Percentiles rank a stretch among this genome's conserved stretches.
Evolutionary conservation across 2,113 vertebrate species (phyloP).

Genomic region (Echinops telfairi): DNA sequence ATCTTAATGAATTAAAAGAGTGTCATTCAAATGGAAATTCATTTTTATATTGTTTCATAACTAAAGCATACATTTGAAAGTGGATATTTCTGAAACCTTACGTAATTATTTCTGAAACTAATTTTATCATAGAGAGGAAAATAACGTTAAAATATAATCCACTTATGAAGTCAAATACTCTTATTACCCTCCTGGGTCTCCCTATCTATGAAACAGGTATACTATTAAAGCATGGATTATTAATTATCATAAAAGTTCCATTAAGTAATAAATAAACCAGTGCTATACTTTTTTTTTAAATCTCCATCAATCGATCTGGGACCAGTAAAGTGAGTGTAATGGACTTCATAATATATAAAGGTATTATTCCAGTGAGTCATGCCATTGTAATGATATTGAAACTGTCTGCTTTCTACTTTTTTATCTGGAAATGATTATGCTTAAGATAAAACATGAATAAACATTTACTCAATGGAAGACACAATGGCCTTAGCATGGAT

Average conservation of each 20-base stretch:
- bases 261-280: constrained; percentile 24
- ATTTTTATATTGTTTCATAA: constrained; percentile 49
- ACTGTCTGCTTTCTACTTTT: constrained; percentile 22
- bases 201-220: not conserved
- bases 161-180: not conserved
- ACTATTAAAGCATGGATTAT: constrained; percentile 31
- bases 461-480: constrained; percentile 21
- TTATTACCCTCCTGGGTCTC: not conserved
- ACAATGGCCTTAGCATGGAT: constrained; percentile 10
- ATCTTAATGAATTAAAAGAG: constrained; percentile 33
- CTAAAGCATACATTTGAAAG: not conserved
- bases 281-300: not conserved
- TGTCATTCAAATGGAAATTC: not conserved
- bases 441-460: constrained; percentile 59
- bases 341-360: not conserved
- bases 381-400: constrained; percentile 27
- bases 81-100: not conserved
- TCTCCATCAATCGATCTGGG: not conserved
- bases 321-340: not conserved
- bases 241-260: constrained; percentile 12
- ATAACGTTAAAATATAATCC: not conserved
- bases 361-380: constrained; percentile 41
- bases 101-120: constrained; percentile 20
- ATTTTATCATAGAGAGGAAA: constrained; percentile 2
- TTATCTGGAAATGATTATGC: constrained; percentile 43